Evolutionary conservation across 2,113 vertebrate species (phyloP).

Genomic region (rabbit (Oryctolagus cuniculus)): DNA sequence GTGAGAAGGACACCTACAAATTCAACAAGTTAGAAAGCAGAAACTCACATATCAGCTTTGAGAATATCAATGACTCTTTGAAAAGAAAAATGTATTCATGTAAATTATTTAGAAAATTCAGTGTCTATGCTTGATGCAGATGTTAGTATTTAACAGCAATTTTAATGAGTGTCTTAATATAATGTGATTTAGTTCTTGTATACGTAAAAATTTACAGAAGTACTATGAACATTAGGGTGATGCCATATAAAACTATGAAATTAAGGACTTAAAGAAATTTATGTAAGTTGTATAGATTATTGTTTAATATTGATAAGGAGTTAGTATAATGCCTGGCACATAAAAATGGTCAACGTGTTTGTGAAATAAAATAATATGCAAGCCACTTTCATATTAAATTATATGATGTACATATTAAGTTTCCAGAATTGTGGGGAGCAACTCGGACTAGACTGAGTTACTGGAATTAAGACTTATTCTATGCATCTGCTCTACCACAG

Average conservation of each 20-base stretch:
- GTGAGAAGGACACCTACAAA: neutral
- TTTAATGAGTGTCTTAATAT: neutral
- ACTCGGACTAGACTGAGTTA: too few species aligned
- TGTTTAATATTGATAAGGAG: neutral
- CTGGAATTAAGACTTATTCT: too few species aligned
- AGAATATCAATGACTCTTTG: slow-evolving; percentile 11
- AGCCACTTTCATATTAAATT: slow-evolving; percentile 14
- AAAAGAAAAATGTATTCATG: slow-evolving; percentile 12
- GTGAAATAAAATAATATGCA: slow-evolving; percentile 8
- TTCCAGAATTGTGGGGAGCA: neutral
- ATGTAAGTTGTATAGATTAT: neutral
- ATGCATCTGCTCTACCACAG: too few species aligned
- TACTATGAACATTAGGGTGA: neutral
- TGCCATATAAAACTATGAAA: neutral
- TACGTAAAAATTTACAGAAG: neutral
- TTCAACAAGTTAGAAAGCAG: neutral
- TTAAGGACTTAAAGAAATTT: neutral
- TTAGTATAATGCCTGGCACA: neutral
- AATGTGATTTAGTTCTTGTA: neutral
- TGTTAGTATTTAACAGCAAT: neutral
- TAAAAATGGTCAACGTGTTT: slow-evolving; percentile 22
- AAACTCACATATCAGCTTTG: neutral
- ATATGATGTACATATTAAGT: neutral
- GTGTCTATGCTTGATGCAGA: neutral
- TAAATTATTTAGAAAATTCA: slow-evolving; percentile 1